Evolutionary conservation across 2,888 invertebrate species (phyloP), one percentile per base, ranked within the genome.

Genomic region (Scaptomyza caliginosa): DNA sequence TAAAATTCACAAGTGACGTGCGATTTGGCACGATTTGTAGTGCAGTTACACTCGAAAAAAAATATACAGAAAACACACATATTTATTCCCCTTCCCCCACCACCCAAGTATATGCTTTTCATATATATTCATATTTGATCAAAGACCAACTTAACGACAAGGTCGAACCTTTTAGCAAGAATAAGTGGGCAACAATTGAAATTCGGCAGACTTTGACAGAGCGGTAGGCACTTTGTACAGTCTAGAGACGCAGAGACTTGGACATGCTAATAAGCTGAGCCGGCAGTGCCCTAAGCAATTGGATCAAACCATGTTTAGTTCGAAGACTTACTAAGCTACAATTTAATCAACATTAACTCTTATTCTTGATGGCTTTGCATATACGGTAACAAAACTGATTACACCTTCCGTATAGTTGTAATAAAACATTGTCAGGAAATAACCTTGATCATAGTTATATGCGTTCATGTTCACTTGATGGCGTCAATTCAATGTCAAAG

Each of bases 81-180:
- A n/a, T n/a, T n/a, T n/a, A n/a, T n/a, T n/a, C n/a, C n/a, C n/a
- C n/a, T n/a, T n/a, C n/a, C n/a, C n/a, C n/a, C n/a, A n/a, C n/a
- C n/a, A n/a, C n/a, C n/a, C n/a, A n/a, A n/a, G n/a, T n/a, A n/a
- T n/a, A n/a, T n/a, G n/a, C n/a, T n/a, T n/a, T n/a, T n/a, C n/a
- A n/a, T n/a, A n/a, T n/a, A n/a, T n/a, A n/a, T n/a, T n/a, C n/a
- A 79, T 76, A 80, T 82, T 85, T 68, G 43, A 48, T 16, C 54
- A 34, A 40, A 38, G 5, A 13, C 11, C 26, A 45, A 42, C 11
- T 36, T 49, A 66, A 17, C 51, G 42, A 42, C 82, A 78, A 80
- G 86, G 79, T 42, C 73, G 59, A 78, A 85, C 66, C 83, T 78
- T 78, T 80, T 80, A 85, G 83, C 79, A 80, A 85, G 86, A 85